These are phyloP conservation scores for Cancer borealis DNA, from an alignment of 2,888 invertebrate species.

Conservation along the genomic window DNA sequence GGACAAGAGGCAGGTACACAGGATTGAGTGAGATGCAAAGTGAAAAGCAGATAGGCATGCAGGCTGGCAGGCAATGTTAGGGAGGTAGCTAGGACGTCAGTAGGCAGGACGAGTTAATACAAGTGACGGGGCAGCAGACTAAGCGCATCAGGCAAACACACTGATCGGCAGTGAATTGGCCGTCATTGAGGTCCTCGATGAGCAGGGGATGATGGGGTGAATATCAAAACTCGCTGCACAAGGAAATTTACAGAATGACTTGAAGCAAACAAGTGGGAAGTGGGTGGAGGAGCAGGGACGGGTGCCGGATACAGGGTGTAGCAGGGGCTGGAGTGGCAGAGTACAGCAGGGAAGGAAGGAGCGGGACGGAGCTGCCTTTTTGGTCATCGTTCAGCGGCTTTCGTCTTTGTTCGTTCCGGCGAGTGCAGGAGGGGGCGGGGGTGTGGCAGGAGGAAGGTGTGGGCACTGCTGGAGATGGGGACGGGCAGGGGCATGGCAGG, in stretches of 20 bases:
- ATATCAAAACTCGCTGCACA: neutral
- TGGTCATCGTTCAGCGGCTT: constrained; percentile 62
- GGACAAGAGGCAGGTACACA: constrained; percentile 5
- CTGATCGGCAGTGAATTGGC: constrained; percentile 5
- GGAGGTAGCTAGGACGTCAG: neutral
- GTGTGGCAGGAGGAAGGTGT: neutral
- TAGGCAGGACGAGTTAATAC: neutral
- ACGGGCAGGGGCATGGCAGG: neutral
- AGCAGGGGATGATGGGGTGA: neutral
- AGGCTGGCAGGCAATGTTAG: neutral
- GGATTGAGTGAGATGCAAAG: neutral
- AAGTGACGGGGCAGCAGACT: neutral
- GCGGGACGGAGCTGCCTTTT: neutral
- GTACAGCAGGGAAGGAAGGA: neutral
- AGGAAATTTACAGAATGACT: constrained; percentile 15
- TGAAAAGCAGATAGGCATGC: neutral
- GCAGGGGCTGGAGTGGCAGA: constrained; percentile 23
- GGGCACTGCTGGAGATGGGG: neutral
- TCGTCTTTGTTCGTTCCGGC: constrained; percentile 62
- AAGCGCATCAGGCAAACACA: neutral
- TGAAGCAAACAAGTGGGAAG: constrained; percentile 6
- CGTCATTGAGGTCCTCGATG: neutral
- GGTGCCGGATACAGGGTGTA: neutral
- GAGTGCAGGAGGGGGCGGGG: constrained; percentile 30
- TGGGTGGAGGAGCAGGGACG: neutral